Conservation (phyloP, 2,888 invertebrate genomes). For the Lochmaea crataegi region DNA sequence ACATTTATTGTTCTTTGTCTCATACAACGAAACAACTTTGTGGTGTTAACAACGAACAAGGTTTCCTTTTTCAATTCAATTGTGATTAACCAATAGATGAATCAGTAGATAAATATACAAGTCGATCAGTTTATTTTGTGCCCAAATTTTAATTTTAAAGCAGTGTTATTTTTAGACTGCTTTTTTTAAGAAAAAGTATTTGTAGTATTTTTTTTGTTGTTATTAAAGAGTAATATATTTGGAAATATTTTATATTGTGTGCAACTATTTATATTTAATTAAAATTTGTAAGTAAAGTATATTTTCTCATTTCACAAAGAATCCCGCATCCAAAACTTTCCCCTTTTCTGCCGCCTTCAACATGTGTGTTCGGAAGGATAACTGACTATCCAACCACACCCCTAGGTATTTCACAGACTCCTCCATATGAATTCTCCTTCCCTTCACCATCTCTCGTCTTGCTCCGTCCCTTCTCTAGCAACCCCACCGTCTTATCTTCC, state of each 20-base stretch:
- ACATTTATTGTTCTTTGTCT: no score
- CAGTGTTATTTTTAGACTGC: conserved; percentile 41
- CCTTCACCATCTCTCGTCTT: no score
- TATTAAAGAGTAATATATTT: conserved; percentile 51
- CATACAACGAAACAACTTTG: no score
- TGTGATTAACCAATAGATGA: neutral
- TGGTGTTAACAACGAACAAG: no score
- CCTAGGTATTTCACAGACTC: no score
- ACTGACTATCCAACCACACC: no score
- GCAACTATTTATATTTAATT: conserved; percentile 40
- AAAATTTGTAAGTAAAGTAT: conserved; percentile 20
- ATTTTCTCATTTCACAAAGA: neutral
- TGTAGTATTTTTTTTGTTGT: conserved; percentile 40
- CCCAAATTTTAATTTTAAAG: conserved; percentile 43
- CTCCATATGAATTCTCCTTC: no score
- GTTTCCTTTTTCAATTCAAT: neutral
- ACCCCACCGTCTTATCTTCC: no score
- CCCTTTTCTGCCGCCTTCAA: no score
- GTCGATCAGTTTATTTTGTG: conserved; percentile 39
- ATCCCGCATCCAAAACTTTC: no score
- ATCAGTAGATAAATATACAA: conserved; percentile 1
- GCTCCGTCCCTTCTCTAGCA: no score
- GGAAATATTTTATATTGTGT: conserved; percentile 43
- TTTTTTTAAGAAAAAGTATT: conserved; percentile 27
- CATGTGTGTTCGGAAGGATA: no score